Base-by-base conservation (phyloP, 2,113 vertebrate species). In the Coreoperca whiteheadi region DNA sequence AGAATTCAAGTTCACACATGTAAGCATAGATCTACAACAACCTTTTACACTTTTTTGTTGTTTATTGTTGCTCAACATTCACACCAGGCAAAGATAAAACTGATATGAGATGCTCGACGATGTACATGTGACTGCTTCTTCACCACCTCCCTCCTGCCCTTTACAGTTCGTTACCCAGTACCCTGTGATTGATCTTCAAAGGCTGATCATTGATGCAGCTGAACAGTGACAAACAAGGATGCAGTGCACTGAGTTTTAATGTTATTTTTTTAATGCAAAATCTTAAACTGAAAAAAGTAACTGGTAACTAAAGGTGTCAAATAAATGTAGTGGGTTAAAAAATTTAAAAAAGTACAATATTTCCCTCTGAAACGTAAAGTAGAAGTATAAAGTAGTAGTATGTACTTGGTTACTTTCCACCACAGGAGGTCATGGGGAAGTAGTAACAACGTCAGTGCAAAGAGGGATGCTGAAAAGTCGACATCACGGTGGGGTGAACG, bases 191-290 rank as follows among this genome's bases (percentile, higher is more conserved):
- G 39, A 84, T 77, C 51, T 30, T 43, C 37, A 65, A 12, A 23
- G 72, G 37, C 39, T 72, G 43, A 53, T 70, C 28, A 23, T 32
- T 74, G 57, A 53, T 65, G 18, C 30, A 68, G 23, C 48, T n/a
- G 51, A 48, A 82, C 83, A 20, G 79, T 57, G n/a, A 37, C 64
- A 82, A 81, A 69, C 25, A 68, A 72, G 69, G 63, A 20, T 68
- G 48, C 56, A 63, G 65, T 16, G 6, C 6, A 23, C 4, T 41
- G 2, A 48, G 21, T 61, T 32, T 63, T 37, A 11, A 37, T 75
- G 9, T 15, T n/a, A n/a, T n/a, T n/a, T n/a, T 16, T 15, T 53
- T n/a, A 4, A 54, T 70, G 20, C 34, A 32, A 32, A 51, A 51
- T 32, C 66, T 50, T 14, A 21, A 50, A 32, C 66, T 32, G 12